phyloP scores from a whole-genome alignment of 1,140 invertebrate genomes.

The Drosophila takahashii region DNA sequence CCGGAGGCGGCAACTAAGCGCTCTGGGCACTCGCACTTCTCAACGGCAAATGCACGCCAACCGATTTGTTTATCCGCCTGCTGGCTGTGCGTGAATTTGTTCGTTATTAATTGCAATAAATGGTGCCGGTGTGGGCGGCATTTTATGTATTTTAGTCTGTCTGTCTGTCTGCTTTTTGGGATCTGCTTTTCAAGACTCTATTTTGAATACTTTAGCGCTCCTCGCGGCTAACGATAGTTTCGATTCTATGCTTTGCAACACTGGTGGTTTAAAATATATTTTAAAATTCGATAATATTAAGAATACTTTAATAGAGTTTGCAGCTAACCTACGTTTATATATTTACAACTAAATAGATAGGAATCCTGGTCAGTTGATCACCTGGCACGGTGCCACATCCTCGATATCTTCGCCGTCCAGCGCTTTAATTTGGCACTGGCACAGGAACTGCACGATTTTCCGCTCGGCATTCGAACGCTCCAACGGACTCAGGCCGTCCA shows the following conservation, averaged over 20 bases:
- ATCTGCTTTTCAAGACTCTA: background rate
- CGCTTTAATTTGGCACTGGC: conserved; percentile 76
- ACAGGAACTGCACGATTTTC: conserved; percentile 76
- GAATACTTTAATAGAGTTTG: background rate
- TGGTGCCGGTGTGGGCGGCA: conserved; percentile 42
- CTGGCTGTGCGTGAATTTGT: conserved; percentile 29
- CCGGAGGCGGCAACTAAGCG: conserved; percentile 47
- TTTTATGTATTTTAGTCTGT: conserved; percentile 12
- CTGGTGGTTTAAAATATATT: background rate
- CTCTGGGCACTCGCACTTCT: conserved; percentile 19
- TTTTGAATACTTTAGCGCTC: conserved; percentile 23
- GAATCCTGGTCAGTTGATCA: conserved; percentile 33
- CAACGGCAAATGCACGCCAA: conserved; percentile 52
- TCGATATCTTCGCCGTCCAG: conserved; percentile 74
- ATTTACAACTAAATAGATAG: background rate
- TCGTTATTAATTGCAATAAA: conserved; percentile 71
- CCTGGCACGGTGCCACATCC: conserved; percentile 60
- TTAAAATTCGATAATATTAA: too few relatives aligned
- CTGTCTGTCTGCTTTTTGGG: background rate
- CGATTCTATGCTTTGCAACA: background rate
- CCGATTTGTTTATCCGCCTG: conserved; percentile 65
- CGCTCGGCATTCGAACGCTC: conserved; percentile 63
- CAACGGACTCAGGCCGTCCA: conserved; percentile 56
- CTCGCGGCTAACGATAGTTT: conserved; percentile 4
- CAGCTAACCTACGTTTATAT: background rate